Conservation (phyloP, 2,797 vertebrate species). For the Arrhamphus sclerolepis region DNA sequence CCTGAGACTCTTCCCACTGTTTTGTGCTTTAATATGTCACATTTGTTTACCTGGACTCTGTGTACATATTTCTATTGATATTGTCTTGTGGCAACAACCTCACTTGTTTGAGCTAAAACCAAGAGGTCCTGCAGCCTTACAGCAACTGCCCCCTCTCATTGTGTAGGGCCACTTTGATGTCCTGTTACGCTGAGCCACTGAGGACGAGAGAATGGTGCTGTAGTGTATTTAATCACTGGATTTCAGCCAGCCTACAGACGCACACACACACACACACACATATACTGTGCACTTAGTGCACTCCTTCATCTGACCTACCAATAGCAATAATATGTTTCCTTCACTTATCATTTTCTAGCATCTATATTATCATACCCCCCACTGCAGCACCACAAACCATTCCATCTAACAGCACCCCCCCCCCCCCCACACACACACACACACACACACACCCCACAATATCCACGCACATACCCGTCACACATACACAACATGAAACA, state of each 20-base stretch:
- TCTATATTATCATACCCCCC: conserved; percentile 67
- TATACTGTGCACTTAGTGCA: conserved; percentile 20
- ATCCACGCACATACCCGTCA: conserved; percentile 14
- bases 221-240: conserved; percentile 64
- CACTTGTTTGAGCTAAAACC: conserved; percentile 30
- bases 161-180: conserved; percentile 53
- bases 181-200: conserved; percentile 31
- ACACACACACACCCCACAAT: no score
- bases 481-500: conserved; percentile 57
- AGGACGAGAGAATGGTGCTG: conserved; percentile 44
- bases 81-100: conserved; percentile 26
- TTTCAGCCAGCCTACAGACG: conserved; percentile 54
- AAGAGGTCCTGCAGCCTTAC: conserved; percentile 23
- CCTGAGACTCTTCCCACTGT: conserved; percentile 25
- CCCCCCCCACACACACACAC: conserved; percentile 9
- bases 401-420: conserved; percentile 49
- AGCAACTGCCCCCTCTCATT: conserved; percentile 14
- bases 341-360: conserved; percentile 76
- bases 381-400: conserved; percentile 27
- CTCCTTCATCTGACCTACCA: conserved; percentile 74
- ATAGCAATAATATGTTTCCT: conserved; percentile 76
- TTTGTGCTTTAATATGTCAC: conserved; percentile 17
- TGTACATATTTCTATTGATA: conserved; percentile 16
- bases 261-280: conserved; percentile 29
- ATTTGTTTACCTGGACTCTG: conserved; percentile 28